Base-by-base conservation (phyloP, 2,797 vertebrate genomes). In the Tamandua tetradactyla region DNA sequence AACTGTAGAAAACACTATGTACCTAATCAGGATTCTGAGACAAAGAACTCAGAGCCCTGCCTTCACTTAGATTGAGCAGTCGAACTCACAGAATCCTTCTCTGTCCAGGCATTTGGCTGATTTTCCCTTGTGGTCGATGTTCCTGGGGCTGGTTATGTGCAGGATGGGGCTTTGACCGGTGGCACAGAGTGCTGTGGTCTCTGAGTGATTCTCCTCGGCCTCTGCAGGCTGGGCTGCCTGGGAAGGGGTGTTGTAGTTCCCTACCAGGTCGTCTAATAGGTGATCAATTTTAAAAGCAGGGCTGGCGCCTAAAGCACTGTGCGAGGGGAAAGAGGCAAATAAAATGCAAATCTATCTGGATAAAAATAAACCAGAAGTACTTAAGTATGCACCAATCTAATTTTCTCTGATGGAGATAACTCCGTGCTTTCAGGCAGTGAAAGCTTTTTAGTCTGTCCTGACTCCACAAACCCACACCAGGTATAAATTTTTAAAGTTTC, bases 281-380 rank as follows among this genome's bases (percentile, higher is more conserved):
- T 87, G 83, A 89, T 89, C 49, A 49, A 1, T 82, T 74, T 69
- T 79, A 80, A 83, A 76, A 20, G 14, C 14, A 22, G 32, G 18
- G 37, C 14, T 17, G 20, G 23, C 42, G 10, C 74, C 83, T 80
- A 81, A 87, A 84, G 61, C 30, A 40, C 13, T 11, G 17, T 61
- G 25, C 4, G 6, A n/a, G 4, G 30, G 66, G 25, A 69, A 92
- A 64, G 59, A 83, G 32, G 35, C 68, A 85, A 91, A 84, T 86
- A 23, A 68, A 62, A 89, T 68, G 30, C 64, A 92, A 89, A 76
- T 68, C 69, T 22, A 71, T 83, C 61, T 66, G 25, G 40, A 59
- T 95, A 76, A 87, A 92, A 78, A 84, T 78, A 93, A 96, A 47
- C 27, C 32, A 49, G 64, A 76, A n/a, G 59, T 40, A 61, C 49